phyloP scores from a whole-genome alignment of 2,888 invertebrate species.

The Troglohyphantes excavatus region DNA sequence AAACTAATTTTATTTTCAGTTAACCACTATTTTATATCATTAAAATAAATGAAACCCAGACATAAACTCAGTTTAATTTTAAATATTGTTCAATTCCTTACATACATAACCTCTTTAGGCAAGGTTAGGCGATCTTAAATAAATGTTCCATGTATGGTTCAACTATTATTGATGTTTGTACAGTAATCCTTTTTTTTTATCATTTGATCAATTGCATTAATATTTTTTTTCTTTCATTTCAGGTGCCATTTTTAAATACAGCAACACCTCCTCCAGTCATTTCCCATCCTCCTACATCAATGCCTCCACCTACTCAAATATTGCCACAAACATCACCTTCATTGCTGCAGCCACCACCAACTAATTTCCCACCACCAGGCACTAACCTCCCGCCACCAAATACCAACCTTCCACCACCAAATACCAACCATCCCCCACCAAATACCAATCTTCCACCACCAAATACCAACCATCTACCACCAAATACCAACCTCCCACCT shows the following conservation, averaged over 20 bases:
- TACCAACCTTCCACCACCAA: slow-evolving; percentile 23
- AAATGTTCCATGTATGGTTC: too few relatives aligned
- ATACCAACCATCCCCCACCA: slow-evolving; percentile 19
- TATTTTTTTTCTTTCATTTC: slow-evolving; percentile 37
- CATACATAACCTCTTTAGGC: too few relatives aligned
- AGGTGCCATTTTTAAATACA: slow-evolving; percentile 46
- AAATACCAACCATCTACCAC: not conserved
- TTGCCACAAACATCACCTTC: slow-evolving; percentile 27
- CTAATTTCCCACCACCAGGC: slow-evolving; percentile 17
- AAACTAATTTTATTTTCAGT: too few relatives aligned
- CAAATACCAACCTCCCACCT: not conserved
- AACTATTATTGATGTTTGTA: too few relatives aligned
- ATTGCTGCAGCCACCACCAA: slow-evolving; percentile 31
- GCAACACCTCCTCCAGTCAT: slow-evolving; percentile 29
- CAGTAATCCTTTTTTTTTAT: too few relatives aligned
- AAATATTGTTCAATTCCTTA: too few relatives aligned
- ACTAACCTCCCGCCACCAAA: slow-evolving; percentile 18
- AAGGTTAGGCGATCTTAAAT: too few relatives aligned
- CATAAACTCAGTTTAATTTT: too few relatives aligned
- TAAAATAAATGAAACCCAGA: too few relatives aligned
- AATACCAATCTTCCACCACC: slow-evolving; percentile 19
- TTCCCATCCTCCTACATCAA: slow-evolving; percentile 46
- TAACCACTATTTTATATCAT: too few relatives aligned
- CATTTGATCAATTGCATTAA: too few relatives aligned
- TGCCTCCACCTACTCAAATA: slow-evolving; percentile 40